Percentiles rank a stretch among this genome's conserved stretches.
phyloP scores from a whole-genome alignment of 2,797 vertebrate species.

The Myiotriccus ornatus region DNA sequence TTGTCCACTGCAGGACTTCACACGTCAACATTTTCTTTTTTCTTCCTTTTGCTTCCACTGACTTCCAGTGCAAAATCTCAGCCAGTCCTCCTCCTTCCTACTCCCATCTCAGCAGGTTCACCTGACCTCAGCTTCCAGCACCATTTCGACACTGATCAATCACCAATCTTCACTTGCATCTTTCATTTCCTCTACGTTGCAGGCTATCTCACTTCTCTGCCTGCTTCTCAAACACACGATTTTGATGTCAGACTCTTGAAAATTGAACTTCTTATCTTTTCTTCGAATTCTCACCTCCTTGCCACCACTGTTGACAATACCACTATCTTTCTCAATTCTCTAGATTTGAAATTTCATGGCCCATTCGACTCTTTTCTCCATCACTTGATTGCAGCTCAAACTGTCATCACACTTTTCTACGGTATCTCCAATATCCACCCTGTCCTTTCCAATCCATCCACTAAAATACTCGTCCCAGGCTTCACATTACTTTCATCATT shows the following conservation, averaged over 20 bases:
- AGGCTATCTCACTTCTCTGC: conserved; percentile 15
- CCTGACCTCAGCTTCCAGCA: neutral
- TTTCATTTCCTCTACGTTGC: neutral
- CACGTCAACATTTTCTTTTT: neutral
- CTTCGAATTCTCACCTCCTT: conserved; percentile 19
- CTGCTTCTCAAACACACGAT: conserved; percentile 43
- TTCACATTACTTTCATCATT: neutral
- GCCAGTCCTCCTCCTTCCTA: neutral
- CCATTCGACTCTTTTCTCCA: conserved; percentile 23
- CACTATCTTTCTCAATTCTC: neutral
- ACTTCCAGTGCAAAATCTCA: neutral
- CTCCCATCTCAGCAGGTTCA: neutral
- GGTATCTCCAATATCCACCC: neutral
- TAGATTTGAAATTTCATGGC: conserved; percentile 52
- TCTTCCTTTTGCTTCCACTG: neutral
- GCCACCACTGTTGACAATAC: conserved; percentile 20
- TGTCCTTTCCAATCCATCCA: neutral
- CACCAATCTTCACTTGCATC: conserved; percentile 19
- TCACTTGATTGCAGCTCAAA: neutral
- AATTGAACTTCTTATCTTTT: conserved; percentile 63
- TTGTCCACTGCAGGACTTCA: neutral
- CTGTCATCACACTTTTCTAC: neutral
- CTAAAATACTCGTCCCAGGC: neutral
- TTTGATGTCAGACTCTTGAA: conserved; percentile 51
- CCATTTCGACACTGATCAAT: conserved; percentile 30